A percentile compares a stretch with the other conserved stretches of the same genome.
These are phyloP conservation scores for Allophyes oxyacanthae DNA, from an alignment of 2,888 invertebrate species.

Conservation along the genomic window DNA sequence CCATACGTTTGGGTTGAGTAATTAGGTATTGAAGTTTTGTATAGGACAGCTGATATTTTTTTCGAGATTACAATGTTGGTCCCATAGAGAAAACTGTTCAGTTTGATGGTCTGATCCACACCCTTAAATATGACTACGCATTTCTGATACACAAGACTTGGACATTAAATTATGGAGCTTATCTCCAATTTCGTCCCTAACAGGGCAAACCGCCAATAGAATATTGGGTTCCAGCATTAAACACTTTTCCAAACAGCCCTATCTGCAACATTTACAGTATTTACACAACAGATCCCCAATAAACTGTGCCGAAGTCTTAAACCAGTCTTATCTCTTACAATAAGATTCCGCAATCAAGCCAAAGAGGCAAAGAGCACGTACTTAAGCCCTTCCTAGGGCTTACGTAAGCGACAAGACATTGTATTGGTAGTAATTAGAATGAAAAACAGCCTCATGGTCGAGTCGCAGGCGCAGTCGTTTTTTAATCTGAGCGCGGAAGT, in stretches of 20 bases:
- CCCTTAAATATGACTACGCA: no score
- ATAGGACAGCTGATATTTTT: no score
- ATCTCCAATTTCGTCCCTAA: no score
- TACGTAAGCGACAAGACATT: constrained; percentile 23
- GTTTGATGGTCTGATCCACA: no score
- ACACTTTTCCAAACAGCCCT: constrained; percentile 30
- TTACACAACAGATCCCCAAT: constrained; percentile 24
- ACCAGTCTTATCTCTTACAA: constrained; percentile 51
- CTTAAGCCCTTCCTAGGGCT: constrained; percentile 17
- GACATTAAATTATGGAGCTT: no score
- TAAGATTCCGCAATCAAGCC: constrained; percentile 51
- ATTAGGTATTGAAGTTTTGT: no score
- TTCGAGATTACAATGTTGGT: no score
- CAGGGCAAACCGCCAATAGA: no score
- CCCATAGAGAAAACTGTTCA: no score
- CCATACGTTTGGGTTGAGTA: no score
- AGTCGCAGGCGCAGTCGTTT: background rate
- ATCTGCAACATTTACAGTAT: constrained; percentile 28
- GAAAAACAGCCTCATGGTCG: constrained; percentile 9
- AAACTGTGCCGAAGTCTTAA: constrained; percentile 47
- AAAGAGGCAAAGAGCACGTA: constrained; percentile 31
- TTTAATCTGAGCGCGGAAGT: background rate
- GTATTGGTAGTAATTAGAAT: constrained; percentile 37
- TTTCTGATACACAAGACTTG: no score
- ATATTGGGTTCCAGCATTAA: no score